These are phyloP conservation scores for Drosophila setosimentum DNA, from an alignment of 2,888 invertebrate species.

Conservation along the genomic window DNA sequence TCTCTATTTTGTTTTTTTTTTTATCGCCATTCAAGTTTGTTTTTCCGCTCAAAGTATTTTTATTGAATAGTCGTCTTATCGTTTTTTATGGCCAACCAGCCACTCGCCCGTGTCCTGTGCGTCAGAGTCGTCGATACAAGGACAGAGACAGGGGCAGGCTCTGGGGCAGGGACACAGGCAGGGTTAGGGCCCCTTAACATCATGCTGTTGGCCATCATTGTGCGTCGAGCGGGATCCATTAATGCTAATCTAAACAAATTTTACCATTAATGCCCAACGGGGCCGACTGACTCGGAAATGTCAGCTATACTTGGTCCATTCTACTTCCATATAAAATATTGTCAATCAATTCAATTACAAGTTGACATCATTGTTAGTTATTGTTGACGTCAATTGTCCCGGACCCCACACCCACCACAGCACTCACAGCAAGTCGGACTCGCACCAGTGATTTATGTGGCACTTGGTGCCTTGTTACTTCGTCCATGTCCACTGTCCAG, in stretches of 20 bases:
- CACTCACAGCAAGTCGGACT: slow-evolving; percentile 9
- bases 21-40: slow-evolving; percentile 82
- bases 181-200: slow-evolving; percentile 28
- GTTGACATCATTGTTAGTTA: slow-evolving; percentile 80
- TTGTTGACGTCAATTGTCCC: slow-evolving; percentile 80
- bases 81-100: slow-evolving; percentile 77
- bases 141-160: not conserved
- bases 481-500: slow-evolving; percentile 17
- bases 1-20: too few species aligned
- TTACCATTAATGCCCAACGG: slow-evolving; percentile 66
- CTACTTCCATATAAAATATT: slow-evolving; percentile 77
- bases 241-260: slow-evolving; percentile 84
- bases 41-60: slow-evolving; percentile 84
- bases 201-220: slow-evolving; percentile 25
- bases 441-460: slow-evolving; percentile 68
- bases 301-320: slow-evolving; percentile 32
- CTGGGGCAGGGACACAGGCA: slow-evolving; percentile 2
- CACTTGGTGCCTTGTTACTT: slow-evolving; percentile 57
- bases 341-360: slow-evolving; percentile 84
- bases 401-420: slow-evolving; percentile 8
- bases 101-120: slow-evolving; percentile 56
- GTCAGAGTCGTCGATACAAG: slow-evolving; percentile 21
- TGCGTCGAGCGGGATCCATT: slow-evolving; percentile 53
- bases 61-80: slow-evolving; percentile 78
- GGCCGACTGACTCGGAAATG: slow-evolving; percentile 29